phyloP scores from a whole-genome alignment of 2,888 invertebrate species.

The Nymphalis c-album region DNA sequence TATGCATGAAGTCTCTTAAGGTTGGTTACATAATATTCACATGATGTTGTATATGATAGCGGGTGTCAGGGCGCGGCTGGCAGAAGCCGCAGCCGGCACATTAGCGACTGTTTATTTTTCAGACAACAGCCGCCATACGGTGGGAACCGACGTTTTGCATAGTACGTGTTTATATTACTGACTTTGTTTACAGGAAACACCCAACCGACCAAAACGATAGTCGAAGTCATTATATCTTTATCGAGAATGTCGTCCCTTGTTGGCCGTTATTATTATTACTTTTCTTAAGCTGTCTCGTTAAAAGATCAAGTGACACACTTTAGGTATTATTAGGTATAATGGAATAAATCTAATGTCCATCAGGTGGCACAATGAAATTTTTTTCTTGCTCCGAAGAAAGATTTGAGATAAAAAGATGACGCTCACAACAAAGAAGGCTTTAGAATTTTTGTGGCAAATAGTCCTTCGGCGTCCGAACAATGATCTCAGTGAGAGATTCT shows the following conservation, averaged over 20 bases:
- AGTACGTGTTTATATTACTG: slow-evolving; percentile 18
- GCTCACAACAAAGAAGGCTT: slow-evolving; percentile 17
- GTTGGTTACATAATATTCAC: slow-evolving; percentile 8
- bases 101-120: slow-evolving; percentile 31
- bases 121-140: slow-evolving; percentile 23
- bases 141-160: slow-evolving; percentile 33
- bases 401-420: slow-evolving; percentile 9
- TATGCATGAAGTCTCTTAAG: neutral
- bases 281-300: neutral
- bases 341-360: neutral
- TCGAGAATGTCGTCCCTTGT: neutral
- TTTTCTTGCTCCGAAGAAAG: neutral
- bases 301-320: neutral
- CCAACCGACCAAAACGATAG: slow-evolving; percentile 15
- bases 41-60: neutral
- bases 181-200: slow-evolving; percentile 24
- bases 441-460: slow-evolving; percentile 32
- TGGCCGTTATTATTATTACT: neutral
- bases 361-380: neutral
- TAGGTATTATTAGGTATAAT: neutral
- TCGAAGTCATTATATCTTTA: slow-evolving; percentile 3
- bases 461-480: slow-evolving; percentile 19
- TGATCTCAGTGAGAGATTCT: slow-evolving; percentile 23
- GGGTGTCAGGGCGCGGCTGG: neutral
- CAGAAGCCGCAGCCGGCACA: slow-evolving; percentile 18